These are phyloP conservation scores for Pseudolycoriella hygida DNA, from an alignment of 2,888 invertebrate genomes.

Conservation along the genomic window DNA sequence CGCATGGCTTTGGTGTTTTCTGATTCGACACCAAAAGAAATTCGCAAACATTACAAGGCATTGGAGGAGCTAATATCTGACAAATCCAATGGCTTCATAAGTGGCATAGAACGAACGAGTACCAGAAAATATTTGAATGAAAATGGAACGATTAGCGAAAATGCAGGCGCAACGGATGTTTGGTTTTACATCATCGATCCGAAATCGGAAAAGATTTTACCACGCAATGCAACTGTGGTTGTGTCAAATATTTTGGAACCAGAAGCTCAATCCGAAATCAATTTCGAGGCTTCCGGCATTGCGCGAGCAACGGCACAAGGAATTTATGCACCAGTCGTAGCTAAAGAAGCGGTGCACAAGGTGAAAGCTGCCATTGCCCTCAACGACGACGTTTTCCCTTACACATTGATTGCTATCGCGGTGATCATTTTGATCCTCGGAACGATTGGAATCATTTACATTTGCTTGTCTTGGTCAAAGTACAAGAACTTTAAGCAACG, in stretches of 20 bases:
- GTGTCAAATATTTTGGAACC: slow-evolving; percentile 47
- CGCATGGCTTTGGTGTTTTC: slow-evolving; percentile 62
- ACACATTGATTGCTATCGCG: slow-evolving; percentile 74
- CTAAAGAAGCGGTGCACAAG: slow-evolving; percentile 25
- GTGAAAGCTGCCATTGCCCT: slow-evolving; percentile 34
- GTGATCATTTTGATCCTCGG: slow-evolving; percentile 78
- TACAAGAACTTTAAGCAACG: slow-evolving; percentile 79
- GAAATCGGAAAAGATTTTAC: slow-evolving; percentile 50
- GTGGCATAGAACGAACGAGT: slow-evolving; percentile 73
- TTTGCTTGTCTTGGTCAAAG: slow-evolving; percentile 89
- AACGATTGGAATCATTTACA: slow-evolving; percentile 76
- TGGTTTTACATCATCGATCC: slow-evolving; percentile 81
- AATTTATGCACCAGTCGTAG: slow-evolving; percentile 36
- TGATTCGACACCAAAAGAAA: slow-evolving; percentile 51
- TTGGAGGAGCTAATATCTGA: slow-evolving; percentile 34
- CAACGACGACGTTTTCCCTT: slow-evolving; percentile 57
- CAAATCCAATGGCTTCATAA: slow-evolving; percentile 44
- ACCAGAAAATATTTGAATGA: slow-evolving; percentile 51
- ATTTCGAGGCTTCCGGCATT: slow-evolving; percentile 46
- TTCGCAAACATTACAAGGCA: slow-evolving; percentile 34
- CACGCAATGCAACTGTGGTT: slow-evolving; percentile 51
- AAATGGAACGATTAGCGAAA: slow-evolving; percentile 53
- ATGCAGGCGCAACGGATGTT: slow-evolving; percentile 60
- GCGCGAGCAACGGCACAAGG: slow-evolving; percentile 50
- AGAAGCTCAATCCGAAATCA: slow-evolving; percentile 44